Percentiles rank a stretch among this genome's conserved stretches.
phyloP scores from a whole-genome alignment of 2,113 vertebrate species.

The Harpagus bidentatus region DNA sequence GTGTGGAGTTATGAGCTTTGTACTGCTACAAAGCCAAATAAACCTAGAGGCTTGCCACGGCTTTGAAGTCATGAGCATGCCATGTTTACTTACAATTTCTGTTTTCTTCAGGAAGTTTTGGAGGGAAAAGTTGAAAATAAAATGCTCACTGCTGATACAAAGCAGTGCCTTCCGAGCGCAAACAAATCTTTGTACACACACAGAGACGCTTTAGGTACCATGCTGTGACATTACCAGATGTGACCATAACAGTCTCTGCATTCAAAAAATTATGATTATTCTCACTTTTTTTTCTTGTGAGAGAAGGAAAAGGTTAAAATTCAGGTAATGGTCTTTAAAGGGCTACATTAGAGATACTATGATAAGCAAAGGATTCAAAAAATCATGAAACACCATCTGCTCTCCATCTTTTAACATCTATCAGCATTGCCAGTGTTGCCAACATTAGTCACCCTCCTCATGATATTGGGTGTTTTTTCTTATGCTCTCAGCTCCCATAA shows the following conservation, averaged over 20 bases:
- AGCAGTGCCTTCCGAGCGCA: not conserved
- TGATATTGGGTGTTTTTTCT: not conserved
- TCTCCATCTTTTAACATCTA: not conserved
- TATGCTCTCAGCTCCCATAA: not conserved
- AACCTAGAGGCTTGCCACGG: not conserved
- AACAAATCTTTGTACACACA: not conserved
- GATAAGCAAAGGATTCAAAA: not conserved
- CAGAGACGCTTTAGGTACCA: not conserved
- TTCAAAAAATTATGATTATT: not conserved
- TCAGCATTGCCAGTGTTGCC: not conserved
- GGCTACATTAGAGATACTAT: not conserved
- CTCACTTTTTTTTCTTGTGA: not conserved
- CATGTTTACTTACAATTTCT: not conserved
- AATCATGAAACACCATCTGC: not conserved
- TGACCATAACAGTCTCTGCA: not conserved
- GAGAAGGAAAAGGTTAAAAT: not conserved
- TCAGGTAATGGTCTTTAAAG: not conserved
- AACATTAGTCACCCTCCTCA: not conserved
- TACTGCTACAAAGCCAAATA: not conserved
- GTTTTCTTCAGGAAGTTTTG: not conserved
- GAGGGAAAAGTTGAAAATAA: not conserved
- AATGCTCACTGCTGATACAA: not conserved
- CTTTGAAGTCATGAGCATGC: not conserved
- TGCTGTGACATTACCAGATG: not conserved
- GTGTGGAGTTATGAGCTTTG: not conserved